Evolutionary conservation across 2,797 vertebrate species (phyloP).

Genomic region (Hoplostethus atlanticus): DNA sequence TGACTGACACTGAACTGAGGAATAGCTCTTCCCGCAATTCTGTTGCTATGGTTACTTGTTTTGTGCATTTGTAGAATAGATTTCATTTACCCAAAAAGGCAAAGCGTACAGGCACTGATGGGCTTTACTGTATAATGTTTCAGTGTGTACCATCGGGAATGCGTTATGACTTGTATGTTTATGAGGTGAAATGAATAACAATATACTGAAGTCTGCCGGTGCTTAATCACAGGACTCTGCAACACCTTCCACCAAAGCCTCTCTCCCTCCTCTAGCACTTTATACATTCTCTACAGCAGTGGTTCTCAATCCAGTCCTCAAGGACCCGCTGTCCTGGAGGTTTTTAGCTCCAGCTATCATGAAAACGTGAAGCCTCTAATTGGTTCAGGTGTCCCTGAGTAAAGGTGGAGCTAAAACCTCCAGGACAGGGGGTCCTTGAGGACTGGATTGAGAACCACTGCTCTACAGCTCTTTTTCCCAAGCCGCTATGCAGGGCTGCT

Average conservation of each 20-base stretch:
- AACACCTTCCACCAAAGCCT: constrained; percentile 45
- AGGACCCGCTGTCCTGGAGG: no score
- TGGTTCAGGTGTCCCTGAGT: no score
- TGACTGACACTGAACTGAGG: constrained; percentile 72
- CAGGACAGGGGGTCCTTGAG: no score
- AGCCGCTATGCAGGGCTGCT: constrained; percentile 47
- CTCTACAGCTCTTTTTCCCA: constrained; percentile 3
- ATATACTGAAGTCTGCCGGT: constrained; percentile 45
- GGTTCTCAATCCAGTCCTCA: no score
- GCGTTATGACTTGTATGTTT: constrained; percentile 58
- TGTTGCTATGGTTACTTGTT: constrained; percentile 87
- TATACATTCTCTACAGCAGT: constrained; percentile 47
- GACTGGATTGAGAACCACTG: no score
- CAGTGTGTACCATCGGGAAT: constrained; percentile 47
- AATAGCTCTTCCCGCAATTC: constrained; percentile 77
- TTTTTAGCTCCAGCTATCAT: no score
- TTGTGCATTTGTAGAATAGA: constrained; percentile 83
- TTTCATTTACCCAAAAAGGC: constrained; percentile 78
- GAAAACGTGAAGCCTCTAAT: no score
- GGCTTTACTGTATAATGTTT: constrained; percentile 64
- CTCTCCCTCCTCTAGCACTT: constrained; percentile 27
- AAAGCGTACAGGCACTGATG: constrained; percentile 72
- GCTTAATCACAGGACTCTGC: constrained; percentile 56
- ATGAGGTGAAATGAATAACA: constrained; percentile 56
- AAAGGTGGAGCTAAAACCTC: no score